A percentile compares a stretch with the other conserved stretches of the same genome.
phyloP scores from a whole-genome alignment of 2,797 vertebrate species.

The Nyctibius grandis region DNA sequence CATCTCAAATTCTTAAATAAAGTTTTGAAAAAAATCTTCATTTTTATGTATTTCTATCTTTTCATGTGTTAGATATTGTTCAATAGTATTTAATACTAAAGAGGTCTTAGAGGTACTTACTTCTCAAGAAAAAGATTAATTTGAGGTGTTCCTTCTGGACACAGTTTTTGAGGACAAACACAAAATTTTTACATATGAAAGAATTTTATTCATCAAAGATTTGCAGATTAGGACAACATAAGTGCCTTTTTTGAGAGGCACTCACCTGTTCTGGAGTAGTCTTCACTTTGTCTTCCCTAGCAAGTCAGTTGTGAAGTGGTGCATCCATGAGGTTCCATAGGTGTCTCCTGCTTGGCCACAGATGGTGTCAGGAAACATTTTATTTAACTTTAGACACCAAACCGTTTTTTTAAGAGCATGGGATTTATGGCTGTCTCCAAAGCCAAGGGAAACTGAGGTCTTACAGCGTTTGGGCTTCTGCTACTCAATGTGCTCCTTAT shows the following conservation, averaged over 20 bases:
- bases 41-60: not conserved
- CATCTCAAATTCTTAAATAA: not conserved
- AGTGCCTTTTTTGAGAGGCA: rapidly evolving
- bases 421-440: not conserved
- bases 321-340: rapidly evolving
- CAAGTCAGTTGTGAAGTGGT: not conserved
- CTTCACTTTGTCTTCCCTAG: not conserved
- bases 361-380: not conserved
- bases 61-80: not conserved
- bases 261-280: not conserved
- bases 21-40: no score
- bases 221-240: rapidly evolving
- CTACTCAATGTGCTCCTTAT: not conserved
- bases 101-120: not conserved
- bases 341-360: not conserved
- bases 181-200: not conserved
- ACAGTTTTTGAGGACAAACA: not conserved
- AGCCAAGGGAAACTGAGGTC: not conserved
- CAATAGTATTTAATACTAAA: not conserved
- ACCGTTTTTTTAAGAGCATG: not conserved
- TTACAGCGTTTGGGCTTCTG: not conserved
- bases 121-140: not conserved
- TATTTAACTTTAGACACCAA: not conserved
- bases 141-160: not conserved
- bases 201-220: not conserved